Evolutionary conservation across 2,113 vertebrate species (phyloP).

Genomic region (Campylorhamphus procurvoides): DNA sequence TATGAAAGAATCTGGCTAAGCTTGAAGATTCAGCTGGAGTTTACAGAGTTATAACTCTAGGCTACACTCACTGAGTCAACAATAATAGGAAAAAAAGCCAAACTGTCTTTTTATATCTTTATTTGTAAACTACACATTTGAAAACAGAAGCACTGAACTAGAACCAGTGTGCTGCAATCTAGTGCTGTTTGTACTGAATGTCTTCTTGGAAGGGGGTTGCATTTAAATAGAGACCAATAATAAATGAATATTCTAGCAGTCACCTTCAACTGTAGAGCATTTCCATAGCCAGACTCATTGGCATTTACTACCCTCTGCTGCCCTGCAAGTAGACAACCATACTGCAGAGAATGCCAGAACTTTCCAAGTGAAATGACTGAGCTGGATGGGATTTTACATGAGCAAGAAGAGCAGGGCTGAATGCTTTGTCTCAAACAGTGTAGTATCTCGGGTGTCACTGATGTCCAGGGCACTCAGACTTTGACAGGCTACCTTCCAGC

Average conservation of each 20-base stretch:
- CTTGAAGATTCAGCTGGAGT: constrained; percentile 37
- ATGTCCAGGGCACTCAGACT: background rate
- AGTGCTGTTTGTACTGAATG: background rate
- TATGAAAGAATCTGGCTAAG: constrained; percentile 3
- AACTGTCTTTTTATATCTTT: background rate
- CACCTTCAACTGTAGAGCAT: background rate
- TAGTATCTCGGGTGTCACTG: background rate
- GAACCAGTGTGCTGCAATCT: background rate
- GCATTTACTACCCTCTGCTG: background rate
- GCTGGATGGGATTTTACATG: background rate
- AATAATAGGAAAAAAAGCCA: background rate
- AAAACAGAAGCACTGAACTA: background rate
- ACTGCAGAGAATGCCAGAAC: background rate
- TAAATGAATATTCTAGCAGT: background rate
- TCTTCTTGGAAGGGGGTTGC: background rate
- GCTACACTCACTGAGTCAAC: constrained; percentile 6
- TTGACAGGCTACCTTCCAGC: background rate
- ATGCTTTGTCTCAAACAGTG: background rate
- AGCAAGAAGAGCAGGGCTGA: background rate
- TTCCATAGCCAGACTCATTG: background rate
- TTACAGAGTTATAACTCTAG: constrained; percentile 18
- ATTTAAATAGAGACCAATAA: background rate
- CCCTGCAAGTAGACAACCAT: background rate
- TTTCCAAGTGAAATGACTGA: background rate
- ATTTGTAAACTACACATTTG: background rate